Base-by-base conservation (phyloP, 2,797 vertebrate genomes). In the Scyliorhinus canicula region DNA sequence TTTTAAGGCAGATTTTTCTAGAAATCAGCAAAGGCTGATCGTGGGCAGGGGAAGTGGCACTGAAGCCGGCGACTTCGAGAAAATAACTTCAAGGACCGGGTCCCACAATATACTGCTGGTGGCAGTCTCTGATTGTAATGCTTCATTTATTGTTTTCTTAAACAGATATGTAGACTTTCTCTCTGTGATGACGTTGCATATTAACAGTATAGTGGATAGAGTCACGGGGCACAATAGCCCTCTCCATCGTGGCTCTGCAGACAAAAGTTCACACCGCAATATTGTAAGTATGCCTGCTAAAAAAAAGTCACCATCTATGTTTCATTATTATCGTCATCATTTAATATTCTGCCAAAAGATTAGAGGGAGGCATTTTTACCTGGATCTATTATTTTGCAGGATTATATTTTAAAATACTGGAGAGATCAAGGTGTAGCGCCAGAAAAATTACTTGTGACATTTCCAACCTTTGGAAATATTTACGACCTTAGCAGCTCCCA, bases 171-270 rank as follows among this genome's bases (percentile, higher is more conserved):
- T 95, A 71, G 96, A 96, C 55, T 96, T 96, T 95, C 44, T 96
- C 74, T 95, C 19, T 77, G 95, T 96, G 0, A 95, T 96, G 96
- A 91, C 95, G 35, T 96, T 96, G 0, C 95, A 96, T 95, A 67
- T 96, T 67, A 95, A 96, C 0, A 95, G 95, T 65, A 84, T 95
- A 21, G 95, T 94, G 95, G 95, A 95, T 55, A 95, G 26, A 28
- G 50, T 50, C 88, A 96, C 96, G 4, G 95, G 96, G 14, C 95
- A 96, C 0, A 63, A 96, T 55, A 95, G 95, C 31, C 93, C 95
- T 11, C 77, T 79, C 35, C 40, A 79, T 44, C 77, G 35, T 44
- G 44, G n/a, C 77, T 82, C 77, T 16, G 4, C 9, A 2, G 77
- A 82, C 44, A 12, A 82, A 44, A 6, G n/a, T 9, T 40, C n/a